Evolutionary conservation across 2,888 invertebrate genomes (phyloP), one percentile per base, ranked within the genome.

Genomic region (Yponomeuta cagnagella): DNA sequence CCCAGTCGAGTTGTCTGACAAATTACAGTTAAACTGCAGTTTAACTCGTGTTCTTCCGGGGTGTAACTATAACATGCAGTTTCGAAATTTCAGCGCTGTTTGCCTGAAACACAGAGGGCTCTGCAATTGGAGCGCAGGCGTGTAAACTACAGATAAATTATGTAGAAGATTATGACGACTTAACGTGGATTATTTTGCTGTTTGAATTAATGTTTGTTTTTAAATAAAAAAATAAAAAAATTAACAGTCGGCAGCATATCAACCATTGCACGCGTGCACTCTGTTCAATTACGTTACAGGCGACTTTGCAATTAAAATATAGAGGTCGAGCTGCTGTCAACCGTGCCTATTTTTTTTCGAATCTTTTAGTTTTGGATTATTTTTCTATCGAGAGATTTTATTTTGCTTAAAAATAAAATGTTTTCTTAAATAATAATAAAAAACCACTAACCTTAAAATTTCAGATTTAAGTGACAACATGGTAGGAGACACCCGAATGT

Each of bases 401-500:
- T 31, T 64, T 64, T n/a, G 15, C n/a, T 67, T 67, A 15, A 67
- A 10, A 43, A 8, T 2, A 9, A 66, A 66, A 66, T 31, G 2
- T 1, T 33, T 67, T 64, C 2, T 37, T 31, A 5, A 43, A 33
- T 43, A 12, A 58, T 58, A 58, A 67, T 67, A 67, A 64, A n/a
- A 64, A 30, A 37, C 4, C 72, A 71, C 65, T 75, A 73, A 73
- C 70, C 52, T 74, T 76, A 74, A 74, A 76, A 87, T 88, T 58
- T 86, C 83, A 87, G 83, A 82, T 75, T 71, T 71, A 73, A 80
- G 88, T 90, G 91, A 91, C 91, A 92, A 81, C 86, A 86, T 84
- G 90, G 91, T 91, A 92, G 90, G 87, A 90, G 88, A 71, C 69
- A 71, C 80, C 86, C 86, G 86, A 85, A 82, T 82, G 82, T 87